Conservation (phyloP, 92 coral and sea anemone genomes). For the Phenganax stokvisi region DNA sequence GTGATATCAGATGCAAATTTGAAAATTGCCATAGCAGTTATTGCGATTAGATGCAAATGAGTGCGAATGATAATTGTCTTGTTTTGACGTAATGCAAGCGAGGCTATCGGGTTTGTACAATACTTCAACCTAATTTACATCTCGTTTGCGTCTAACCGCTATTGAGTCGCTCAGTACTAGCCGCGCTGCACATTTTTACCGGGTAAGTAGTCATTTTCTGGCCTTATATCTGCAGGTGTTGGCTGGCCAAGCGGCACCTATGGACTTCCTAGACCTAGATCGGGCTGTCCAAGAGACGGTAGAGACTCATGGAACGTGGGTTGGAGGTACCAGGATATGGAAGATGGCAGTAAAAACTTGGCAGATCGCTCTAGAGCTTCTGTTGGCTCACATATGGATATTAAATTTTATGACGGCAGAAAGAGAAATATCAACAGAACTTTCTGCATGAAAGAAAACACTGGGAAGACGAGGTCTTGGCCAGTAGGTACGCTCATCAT, state of each 20-base stretch:
- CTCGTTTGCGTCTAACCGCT: no score
- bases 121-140: no score
- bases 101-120: no score
- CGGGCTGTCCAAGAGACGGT: constrained; percentile 12
- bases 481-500: constrained; percentile 3
- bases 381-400: constrained; percentile 3
- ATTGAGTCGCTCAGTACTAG: no score
- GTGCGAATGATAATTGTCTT: no score
- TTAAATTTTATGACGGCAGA: background rate
- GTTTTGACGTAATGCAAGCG: no score
- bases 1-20: no score
- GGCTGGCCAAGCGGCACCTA: constrained; percentile 28
- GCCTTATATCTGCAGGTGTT: background rate
- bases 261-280: constrained; percentile 15
- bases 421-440: constrained; percentile 9
- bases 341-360: background rate
- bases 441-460: constrained; percentile 18
- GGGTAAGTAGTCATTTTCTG: no score
- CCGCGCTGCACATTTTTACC: no score
- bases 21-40: no score
- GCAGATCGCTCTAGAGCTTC: background rate
- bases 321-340: constrained; percentile 27
- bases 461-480: constrained; percentile 13
- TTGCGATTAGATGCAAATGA: no score
- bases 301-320: background rate